Percentiles rank a stretch among this genome's conserved stretches.
phyloP scores from a whole-genome alignment of 2,797 vertebrate species.

The Aldrovandia affinis region DNA sequence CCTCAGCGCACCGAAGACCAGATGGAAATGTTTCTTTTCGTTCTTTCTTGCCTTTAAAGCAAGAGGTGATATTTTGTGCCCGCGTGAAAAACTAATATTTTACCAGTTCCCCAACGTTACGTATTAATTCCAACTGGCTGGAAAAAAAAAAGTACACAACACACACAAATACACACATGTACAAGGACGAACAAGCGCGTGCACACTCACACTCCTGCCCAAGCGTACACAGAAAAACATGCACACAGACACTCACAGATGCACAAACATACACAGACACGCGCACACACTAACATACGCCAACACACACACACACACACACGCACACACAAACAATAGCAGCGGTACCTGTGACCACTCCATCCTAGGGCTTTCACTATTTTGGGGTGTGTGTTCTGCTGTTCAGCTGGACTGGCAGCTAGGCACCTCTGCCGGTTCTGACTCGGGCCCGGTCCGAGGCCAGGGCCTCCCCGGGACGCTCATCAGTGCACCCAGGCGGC shows the following conservation, averaged over 20 bases:
- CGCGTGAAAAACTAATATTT: not conserved
- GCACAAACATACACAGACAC: not conserved
- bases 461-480: no score
- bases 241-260: not conserved
- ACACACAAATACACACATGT: no score
- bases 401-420: not conserved
- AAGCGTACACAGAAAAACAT: not conserved
- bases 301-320: no score
- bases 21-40: not conserved
- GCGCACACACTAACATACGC: no score
- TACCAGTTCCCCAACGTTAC: not conserved
- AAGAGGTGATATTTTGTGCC: not conserved
- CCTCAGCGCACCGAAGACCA: not conserved
- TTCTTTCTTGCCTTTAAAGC: not conserved
- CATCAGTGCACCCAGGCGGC: no score
- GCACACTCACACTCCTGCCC: not conserved
- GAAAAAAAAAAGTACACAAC: no score
- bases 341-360: not conserved
- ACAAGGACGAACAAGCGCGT: not conserved
- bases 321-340: not conserved
- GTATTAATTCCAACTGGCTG: not conserved
- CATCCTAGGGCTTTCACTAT: not conserved
- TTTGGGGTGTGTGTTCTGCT: not conserved
- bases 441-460: not conserved
- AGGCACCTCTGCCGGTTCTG: not conserved